These are phyloP conservation scores for Platyrinchus mystaceus DNA, from an alignment of 2,797 vertebrate genomes.

Conservation along the genomic window DNA sequence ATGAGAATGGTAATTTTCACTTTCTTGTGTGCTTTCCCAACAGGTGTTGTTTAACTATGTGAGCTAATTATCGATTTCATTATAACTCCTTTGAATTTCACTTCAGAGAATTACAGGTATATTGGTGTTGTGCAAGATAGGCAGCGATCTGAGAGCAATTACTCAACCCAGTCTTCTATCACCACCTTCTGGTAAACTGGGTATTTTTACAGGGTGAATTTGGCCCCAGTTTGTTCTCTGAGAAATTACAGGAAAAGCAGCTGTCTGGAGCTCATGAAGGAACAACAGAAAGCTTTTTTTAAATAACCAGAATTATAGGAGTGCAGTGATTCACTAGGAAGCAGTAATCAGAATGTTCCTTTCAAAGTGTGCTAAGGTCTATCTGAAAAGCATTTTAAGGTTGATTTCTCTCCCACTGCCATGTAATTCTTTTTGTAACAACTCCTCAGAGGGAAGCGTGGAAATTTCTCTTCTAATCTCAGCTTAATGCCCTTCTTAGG, in stretches of 20 bases:
- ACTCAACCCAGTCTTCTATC: slow-evolving; percentile 22
- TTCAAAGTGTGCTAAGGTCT: not conserved
- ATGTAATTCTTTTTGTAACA: not conserved
- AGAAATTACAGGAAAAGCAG: not conserved
- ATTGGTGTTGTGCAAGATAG: not conserved
- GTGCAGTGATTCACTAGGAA: not conserved
- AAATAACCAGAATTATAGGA: not conserved
- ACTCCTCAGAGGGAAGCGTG: not conserved
- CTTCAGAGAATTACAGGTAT: not conserved
- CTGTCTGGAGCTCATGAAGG: not conserved
- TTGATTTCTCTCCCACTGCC: not conserved
- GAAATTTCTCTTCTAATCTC: not conserved
- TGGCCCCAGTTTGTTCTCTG: not conserved
- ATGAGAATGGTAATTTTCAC: slow-evolving; percentile 91
- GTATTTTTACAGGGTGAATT: not conserved
- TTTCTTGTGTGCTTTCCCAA: not conserved
- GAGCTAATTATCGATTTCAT: not conserved
- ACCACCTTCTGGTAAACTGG: slow-evolving; percentile 55
- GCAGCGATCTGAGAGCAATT: not conserved
- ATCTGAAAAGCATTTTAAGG: not conserved
- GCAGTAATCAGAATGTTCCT: not conserved
- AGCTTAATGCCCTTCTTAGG: not conserved
- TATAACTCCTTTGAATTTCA: not conserved
- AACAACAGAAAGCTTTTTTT: not conserved
- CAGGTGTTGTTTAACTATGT: not conserved